Conservation (phyloP, 2,113 vertebrate genomes). For the Nothobranchius kuhntae region DNA sequence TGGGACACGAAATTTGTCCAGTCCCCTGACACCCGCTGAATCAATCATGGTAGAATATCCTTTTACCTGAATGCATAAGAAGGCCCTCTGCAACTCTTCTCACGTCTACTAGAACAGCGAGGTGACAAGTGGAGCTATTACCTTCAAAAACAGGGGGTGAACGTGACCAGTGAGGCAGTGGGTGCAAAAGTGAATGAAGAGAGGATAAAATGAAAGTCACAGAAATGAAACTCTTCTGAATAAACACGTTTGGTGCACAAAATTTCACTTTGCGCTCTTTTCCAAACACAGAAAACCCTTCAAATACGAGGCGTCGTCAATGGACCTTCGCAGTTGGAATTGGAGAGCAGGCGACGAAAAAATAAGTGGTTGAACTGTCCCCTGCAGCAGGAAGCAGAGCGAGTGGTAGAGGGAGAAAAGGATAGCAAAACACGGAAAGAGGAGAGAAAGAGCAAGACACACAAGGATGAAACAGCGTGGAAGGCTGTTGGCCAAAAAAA, state of each 20-base stretch:
- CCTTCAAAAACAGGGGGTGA: not conserved
- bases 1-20: not conserved
- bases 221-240: not conserved
- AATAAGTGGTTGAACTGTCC: not conserved
- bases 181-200: not conserved
- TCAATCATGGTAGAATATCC: not conserved
- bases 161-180: not conserved
- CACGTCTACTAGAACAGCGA: not conserved
- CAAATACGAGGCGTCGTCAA: slow-evolving; percentile 1
- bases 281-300: not conserved
- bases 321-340: slow-evolving; percentile 1
- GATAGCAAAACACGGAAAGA: not conserved
- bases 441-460: not conserved
- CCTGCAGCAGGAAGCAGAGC: slow-evolving; percentile 5
- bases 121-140: slow-evolving; percentile 1
- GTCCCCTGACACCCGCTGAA: not conserved
- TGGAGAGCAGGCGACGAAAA: slow-evolving; percentile 10
- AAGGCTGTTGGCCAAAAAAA: not conserved
- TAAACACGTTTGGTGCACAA: not conserved
- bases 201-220: slow-evolving; percentile 7
- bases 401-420: not conserved
- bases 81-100: not conserved
- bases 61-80: slow-evolving; percentile 7
- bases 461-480: not conserved
- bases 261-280: slow-evolving; percentile 8